Percentiles rank a stretch among this genome's conserved stretches.
phyloP scores from a whole-genome alignment of 1,140 invertebrate genomes.

The Hermetia illucens region DNA sequence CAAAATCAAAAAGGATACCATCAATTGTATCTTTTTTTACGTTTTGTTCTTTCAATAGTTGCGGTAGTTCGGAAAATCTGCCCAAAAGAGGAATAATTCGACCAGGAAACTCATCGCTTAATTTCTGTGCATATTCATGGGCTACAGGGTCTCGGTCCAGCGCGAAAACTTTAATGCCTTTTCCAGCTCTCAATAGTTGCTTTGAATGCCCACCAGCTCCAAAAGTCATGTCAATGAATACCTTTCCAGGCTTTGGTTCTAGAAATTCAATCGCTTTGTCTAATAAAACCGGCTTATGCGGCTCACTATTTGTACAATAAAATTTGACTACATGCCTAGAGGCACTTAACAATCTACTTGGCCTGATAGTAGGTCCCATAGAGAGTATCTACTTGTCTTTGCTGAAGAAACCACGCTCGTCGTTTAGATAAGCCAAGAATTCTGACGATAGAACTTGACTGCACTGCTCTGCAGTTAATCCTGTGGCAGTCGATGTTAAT shows the following conservation, averaged over 20 bases:
- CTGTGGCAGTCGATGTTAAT: slow-evolving; percentile 45
- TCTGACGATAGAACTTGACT: slow-evolving; percentile 54
- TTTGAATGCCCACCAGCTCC: slow-evolving; percentile 80
- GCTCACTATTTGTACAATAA: slow-evolving; percentile 6
- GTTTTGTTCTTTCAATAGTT: slow-evolving; percentile 42
- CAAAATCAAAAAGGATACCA: slow-evolving; percentile 83
- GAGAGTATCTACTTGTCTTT: no score
- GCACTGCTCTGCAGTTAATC: slow-evolving; percentile 54
- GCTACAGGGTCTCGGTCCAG: slow-evolving; percentile 79
- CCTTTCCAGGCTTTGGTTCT: slow-evolving; percentile 41
- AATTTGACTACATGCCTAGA: slow-evolving; percentile 1
- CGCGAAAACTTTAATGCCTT: slow-evolving; percentile 56
- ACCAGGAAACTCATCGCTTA: slow-evolving; percentile 49
- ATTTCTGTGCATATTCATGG: slow-evolving; percentile 44
- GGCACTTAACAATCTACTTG: no score
- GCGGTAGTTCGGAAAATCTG: slow-evolving; percentile 73
- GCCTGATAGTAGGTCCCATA: no score
- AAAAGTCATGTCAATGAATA: slow-evolving; percentile 83
- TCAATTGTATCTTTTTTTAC: slow-evolving; percentile 56
- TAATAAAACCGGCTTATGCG: slow-evolving; percentile 56
- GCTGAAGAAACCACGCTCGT: slow-evolving; percentile 37
- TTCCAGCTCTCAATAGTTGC: slow-evolving; percentile 39
- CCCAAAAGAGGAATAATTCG: slow-evolving; percentile 66
- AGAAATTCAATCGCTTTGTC: slow-evolving; percentile 54
- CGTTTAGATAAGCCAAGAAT: slow-evolving; percentile 43